phyloP scores from a whole-genome alignment of 2,888 invertebrate species.

The Pomacea canaliculata region DNA sequence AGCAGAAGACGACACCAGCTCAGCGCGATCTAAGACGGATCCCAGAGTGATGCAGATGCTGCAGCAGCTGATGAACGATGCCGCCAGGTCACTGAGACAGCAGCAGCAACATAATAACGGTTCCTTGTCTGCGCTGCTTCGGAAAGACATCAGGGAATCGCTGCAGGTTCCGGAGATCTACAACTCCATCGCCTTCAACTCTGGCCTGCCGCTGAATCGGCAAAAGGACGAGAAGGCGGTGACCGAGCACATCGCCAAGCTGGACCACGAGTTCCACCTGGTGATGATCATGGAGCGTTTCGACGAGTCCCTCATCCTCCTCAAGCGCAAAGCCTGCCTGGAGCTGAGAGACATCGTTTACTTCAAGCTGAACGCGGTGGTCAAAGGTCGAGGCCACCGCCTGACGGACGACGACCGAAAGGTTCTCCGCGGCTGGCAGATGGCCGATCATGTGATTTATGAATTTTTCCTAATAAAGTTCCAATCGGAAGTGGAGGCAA shows the following conservation, averaged over 20 bases:
- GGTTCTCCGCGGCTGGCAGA: constrained; percentile 44
- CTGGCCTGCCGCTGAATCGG: constrained; percentile 1
- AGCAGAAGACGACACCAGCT: too few species aligned
- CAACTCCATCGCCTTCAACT: constrained; percentile 10
- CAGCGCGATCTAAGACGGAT: too few species aligned
- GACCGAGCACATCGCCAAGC: constrained; percentile 36
- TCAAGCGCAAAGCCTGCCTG: constrained; percentile 61
- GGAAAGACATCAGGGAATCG: neutral
- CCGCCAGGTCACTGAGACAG: too few species aligned
- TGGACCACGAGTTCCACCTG: constrained; percentile 52
- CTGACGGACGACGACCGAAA: constrained; percentile 35
- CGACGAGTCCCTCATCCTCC: constrained; percentile 62
- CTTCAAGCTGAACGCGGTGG: constrained; percentile 43
- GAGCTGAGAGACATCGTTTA: constrained; percentile 56
- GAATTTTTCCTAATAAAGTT: constrained; percentile 50
- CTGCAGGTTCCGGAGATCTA: constrained; percentile 1
- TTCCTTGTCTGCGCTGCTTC: too few species aligned
- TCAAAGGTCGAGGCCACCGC: constrained; percentile 29
- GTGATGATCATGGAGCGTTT: constrained; percentile 63
- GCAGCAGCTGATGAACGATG: too few species aligned
- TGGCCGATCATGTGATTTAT: constrained; percentile 55
- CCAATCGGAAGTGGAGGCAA: constrained; percentile 33
- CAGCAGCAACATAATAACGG: too few species aligned
- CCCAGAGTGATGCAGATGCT: too few species aligned
- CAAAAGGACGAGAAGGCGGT: constrained; percentile 2